Evolutionary conservation across 2,113 vertebrate genomes (phyloP).

Genomic region (Myiagra hebetior): DNA sequence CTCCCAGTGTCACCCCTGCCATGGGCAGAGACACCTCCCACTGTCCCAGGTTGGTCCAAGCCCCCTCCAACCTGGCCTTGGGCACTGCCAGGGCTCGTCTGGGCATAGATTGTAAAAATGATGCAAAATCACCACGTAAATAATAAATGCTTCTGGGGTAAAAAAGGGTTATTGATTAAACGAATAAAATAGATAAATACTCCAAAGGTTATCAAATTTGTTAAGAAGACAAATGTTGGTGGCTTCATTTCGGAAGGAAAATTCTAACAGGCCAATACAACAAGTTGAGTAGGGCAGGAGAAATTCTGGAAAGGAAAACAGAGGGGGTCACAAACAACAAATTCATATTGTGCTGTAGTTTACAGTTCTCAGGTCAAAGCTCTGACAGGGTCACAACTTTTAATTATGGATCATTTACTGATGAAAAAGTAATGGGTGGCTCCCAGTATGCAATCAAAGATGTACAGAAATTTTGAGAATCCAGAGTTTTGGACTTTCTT

Average conservation of each 20-base stretch:
- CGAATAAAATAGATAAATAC: neutral
- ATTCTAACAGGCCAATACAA: neutral
- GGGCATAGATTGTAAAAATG: neutral
- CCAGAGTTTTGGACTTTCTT: neutral
- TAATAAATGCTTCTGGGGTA: neutral
- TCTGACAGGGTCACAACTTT: neutral
- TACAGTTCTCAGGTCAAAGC: neutral
- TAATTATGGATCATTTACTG: neutral
- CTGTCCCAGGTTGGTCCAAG: neutral
- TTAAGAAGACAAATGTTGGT: neutral
- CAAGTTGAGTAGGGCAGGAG: neutral
- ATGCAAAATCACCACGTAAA: neutral
- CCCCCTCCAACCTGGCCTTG: rapidly evolving
- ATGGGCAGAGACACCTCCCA: neutral
- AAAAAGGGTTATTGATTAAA: rapidly evolving
- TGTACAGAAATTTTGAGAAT: neutral
- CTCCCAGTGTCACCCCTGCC: neutral
- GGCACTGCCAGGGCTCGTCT: neutral
- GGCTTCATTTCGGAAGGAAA: neutral
- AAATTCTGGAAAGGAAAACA: neutral
- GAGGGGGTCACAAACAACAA: neutral
- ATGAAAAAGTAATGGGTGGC: neutral
- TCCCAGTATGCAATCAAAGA: neutral
- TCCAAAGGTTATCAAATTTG: neutral
- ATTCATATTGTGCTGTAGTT: neutral